Conservation (phyloP, 1,140 invertebrate species). For the Berghia stephanieae region DNA sequence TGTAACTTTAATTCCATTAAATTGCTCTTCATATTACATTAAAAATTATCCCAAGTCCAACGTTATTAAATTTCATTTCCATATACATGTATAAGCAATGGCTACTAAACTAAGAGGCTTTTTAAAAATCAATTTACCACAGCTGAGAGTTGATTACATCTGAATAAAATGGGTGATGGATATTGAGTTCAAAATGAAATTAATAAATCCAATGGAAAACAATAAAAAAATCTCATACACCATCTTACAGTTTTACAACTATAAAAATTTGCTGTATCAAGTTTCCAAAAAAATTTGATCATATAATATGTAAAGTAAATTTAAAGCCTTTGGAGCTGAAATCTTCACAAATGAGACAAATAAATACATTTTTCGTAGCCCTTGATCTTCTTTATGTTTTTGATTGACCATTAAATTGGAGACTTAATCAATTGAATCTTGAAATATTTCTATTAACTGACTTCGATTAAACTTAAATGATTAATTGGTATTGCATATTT, state of each 20-base stretch:
- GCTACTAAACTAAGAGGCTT: not conserved
- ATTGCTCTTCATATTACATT: no score
- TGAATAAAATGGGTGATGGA: no score
- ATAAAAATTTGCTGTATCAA: not conserved
- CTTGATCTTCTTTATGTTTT: no score
- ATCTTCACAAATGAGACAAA: not conserved
- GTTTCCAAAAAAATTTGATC: not conserved
- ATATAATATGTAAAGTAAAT: constrained; percentile 11
- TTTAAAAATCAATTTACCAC: not conserved
- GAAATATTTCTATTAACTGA: no score
- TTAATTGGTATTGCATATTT: no score
- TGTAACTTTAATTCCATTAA: no score
- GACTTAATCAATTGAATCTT: no score
- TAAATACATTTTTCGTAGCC: not conserved
- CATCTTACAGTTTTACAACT: not conserved
- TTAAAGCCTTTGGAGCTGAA: not conserved
- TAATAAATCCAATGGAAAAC: no score
- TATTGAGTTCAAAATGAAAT: no score
- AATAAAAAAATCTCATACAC: not conserved
- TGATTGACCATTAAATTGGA: no score
- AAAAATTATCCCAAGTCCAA: not conserved
- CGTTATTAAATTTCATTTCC: not conserved
- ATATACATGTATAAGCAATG: not conserved
- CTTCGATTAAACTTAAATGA: no score
- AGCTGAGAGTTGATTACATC: not conserved